Evolutionary conservation across 2,113 vertebrate species (phyloP).

Genomic region (Thomomys bottae): DNA sequence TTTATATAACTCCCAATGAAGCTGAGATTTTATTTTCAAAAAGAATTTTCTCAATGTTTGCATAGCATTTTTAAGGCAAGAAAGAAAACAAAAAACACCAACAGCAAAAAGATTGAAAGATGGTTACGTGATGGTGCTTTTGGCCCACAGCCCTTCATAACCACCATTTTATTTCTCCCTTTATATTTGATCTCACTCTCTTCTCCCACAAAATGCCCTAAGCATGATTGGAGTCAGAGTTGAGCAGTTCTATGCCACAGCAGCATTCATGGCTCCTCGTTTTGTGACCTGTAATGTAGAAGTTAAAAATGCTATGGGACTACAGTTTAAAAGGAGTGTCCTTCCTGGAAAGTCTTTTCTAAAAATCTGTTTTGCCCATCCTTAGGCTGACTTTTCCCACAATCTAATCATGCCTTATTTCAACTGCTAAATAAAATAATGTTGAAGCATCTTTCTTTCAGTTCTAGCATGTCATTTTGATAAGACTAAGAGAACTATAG

Average conservation of each 20-base stretch:
- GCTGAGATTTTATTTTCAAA: constrained; percentile 53
- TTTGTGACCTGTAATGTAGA: not conserved
- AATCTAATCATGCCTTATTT: not conserved
- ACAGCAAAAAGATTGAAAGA: constrained; percentile 38
- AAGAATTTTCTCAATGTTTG: constrained; percentile 62
- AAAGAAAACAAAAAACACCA: not conserved
- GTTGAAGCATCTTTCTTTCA: not conserved
- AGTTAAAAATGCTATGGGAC: too few relatives aligned
- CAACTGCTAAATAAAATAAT: constrained; percentile 24
- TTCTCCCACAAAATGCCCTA: constrained; percentile 22
- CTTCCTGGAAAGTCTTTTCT: constrained; percentile 7
- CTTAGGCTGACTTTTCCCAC: not conserved
- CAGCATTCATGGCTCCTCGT: not conserved
- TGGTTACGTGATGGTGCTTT: constrained; percentile 66
- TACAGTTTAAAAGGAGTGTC: not conserved
- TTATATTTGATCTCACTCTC: constrained; percentile 62
- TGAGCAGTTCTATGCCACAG: not conserved
- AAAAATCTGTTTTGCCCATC: not conserved
- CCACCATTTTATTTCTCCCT: constrained; percentile 59
- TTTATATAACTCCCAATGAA: constrained; percentile 12
- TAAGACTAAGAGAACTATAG: not conserved
- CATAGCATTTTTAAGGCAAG: not conserved
- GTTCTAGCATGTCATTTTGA: not conserved
- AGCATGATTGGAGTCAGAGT: not conserved
- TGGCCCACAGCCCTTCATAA: constrained; percentile 65